Evolutionary conservation across 2,113 vertebrate species (phyloP), one percentile per base, ranked within the genome.

Genomic region (Sardina pilchardus): DNA sequence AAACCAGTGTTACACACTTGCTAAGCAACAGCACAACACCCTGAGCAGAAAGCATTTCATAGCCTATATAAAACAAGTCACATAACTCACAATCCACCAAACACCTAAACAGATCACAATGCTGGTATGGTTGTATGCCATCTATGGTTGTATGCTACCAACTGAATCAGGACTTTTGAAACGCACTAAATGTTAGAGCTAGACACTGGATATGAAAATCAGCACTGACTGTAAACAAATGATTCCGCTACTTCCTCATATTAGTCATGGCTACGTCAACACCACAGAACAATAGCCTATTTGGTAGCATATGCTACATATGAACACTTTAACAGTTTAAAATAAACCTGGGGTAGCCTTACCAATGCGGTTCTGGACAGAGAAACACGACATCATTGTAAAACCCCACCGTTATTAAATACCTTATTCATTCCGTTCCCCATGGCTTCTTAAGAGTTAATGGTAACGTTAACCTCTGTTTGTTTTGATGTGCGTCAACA

Each of bases 341-440:
- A 67, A 9, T 8, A 2, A 30, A 12, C n/a, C n/a, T 30, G 9
- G 14, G 8, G 21, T 7, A 26, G 14, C 17, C 21, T 48, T 8
- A 67, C 63, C 0, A 8, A 42, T 42, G 39, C 39, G 39, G 24
- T 24, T 85, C n/a, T 21, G 2, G 39, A 48, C 12, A 7, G 6
- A 78, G 2, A 17, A 36, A 39, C 14, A 36, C 71, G 19, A 78
- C 36, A 34, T 71, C n/a, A 34, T 7, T 71, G 63, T 12, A 71
- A 71, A 63, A 71, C 26, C 19, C 56, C 63, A 71, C 3, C 26
- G 71, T 4, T 78, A 36, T 78, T 17, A 78, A 78, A 78, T 87
- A 95, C 95, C 95, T 95, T 95, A 83, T 94, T 95, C 95, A 95
- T 95, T 85, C 94, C 94, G 87, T 95, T 95, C 4, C 95, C 95